These are phyloP conservation scores for Gymnocheta viridis DNA, from an alignment of 2,888 invertebrate species.

Conservation along the genomic window DNA sequence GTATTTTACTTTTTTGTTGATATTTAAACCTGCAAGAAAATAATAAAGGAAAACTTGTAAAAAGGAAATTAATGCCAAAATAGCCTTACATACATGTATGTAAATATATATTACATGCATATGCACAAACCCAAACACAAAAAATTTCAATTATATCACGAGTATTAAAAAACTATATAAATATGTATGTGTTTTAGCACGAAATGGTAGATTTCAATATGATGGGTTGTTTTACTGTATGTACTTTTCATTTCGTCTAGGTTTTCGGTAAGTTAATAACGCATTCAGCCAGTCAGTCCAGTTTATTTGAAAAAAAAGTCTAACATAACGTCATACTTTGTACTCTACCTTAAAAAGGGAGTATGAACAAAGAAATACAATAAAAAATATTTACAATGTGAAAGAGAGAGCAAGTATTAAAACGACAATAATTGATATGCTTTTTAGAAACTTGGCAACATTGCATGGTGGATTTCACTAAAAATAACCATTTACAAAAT, in stretches of 20 bases:
- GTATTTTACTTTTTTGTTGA: constrained; percentile 5
- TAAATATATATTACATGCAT: not conserved
- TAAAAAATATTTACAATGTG: constrained; percentile 14
- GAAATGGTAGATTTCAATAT: constrained; percentile 55
- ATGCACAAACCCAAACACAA: no score
- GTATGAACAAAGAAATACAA: not conserved
- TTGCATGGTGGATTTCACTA: constrained; percentile 53
- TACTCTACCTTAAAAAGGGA: constrained; percentile 7
- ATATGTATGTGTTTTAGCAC: not conserved
- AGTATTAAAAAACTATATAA: not conserved
- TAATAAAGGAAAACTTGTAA: not conserved
- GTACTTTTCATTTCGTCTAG: constrained; percentile 52
- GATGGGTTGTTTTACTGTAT: constrained; percentile 22
- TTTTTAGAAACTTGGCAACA: constrained; percentile 66
- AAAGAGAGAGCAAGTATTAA: constrained; percentile 42
- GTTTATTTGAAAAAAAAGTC: not conserved
- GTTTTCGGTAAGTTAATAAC: constrained; percentile 49
- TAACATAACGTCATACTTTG: constrained; percentile 57
- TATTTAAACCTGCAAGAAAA: constrained; percentile 4
- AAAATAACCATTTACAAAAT: not conserved
- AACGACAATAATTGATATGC: constrained; percentile 24
- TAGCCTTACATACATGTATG: not conserved
- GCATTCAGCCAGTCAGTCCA: constrained; percentile 9
- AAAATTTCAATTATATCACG: no score
- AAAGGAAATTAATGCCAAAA: not conserved